Evolutionary conservation across 2,797 vertebrate species (phyloP).

Genomic region (Karalla daura): DNA sequence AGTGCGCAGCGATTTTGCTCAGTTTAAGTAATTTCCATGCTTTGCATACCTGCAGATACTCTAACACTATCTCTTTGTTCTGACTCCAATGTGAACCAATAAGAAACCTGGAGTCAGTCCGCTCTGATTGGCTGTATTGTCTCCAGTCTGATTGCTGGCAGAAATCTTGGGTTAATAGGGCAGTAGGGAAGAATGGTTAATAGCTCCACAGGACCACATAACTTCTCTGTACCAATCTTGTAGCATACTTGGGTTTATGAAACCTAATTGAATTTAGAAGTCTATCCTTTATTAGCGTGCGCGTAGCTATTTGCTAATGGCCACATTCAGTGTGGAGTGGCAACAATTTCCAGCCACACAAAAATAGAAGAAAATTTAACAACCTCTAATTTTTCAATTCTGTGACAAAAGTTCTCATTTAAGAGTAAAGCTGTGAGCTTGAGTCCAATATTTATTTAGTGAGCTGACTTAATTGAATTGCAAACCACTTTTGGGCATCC

Average conservation of each 20-base stretch:
- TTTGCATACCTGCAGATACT: background rate
- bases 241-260: background rate
- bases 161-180: background rate
- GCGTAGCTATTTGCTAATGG: background rate
- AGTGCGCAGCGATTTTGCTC: background rate
- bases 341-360: too few relatives aligned
- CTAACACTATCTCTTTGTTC: background rate
- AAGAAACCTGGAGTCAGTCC: background rate
- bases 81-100: background rate
- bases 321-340: background rate
- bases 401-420: background rate
- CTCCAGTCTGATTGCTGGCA: background rate
- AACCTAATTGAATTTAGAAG: background rate
- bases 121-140: slow-evolving; percentile 3
- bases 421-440: too few relatives aligned
- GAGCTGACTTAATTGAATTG: background rate
- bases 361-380: too few relatives aligned
- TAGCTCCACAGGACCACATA: background rate
- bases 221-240: background rate
- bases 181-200: background rate
- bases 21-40: background rate
- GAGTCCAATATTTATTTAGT: background rate
- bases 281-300: background rate
- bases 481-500: background rate
- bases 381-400: background rate